These are phyloP conservation scores for Bradypodion pumilum DNA, from an alignment of 2,797 vertebrate genomes.

Conservation along the genomic window DNA sequence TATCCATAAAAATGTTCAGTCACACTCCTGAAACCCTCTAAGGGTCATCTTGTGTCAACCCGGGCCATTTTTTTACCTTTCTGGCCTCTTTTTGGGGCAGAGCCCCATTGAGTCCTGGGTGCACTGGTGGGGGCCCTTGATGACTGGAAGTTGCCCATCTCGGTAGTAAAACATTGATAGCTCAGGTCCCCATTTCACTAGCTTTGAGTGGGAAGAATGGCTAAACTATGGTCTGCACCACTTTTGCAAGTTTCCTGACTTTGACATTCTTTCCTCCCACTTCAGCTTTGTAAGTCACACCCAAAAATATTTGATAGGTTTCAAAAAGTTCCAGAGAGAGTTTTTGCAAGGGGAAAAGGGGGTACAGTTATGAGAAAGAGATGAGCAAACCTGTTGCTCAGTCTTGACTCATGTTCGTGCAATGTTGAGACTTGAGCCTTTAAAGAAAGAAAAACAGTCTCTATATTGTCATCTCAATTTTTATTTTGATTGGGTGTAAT, in stretches of 20 bases:
- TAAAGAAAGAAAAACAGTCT: neutral
- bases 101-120: too few species aligned
- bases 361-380: neutral
- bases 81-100: too few species aligned
- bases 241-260: neutral
- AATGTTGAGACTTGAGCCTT: neutral
- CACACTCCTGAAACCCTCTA: too few species aligned
- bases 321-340: neutral
- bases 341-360: neutral
- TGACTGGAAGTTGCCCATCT: too few species aligned
- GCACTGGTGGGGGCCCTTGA: too few species aligned
- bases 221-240: neutral
- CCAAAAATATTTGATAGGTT: neutral
- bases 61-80: too few species aligned
- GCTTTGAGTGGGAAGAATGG: neutral
- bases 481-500: neutral
- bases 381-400: neutral
- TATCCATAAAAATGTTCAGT: too few species aligned
- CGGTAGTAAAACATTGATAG: neutral
- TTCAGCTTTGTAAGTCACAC: neutral
- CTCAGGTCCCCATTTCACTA: neutral
- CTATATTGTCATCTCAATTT: neutral
- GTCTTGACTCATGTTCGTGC: neutral
- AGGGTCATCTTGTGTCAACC: too few species aligned
- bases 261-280: neutral